A percentile compares a stretch with the other conserved stretches of the same genome.
Evolutionary conservation across 2,888 invertebrate genomes (phyloP).

Genomic region (Pseudococcus jackbeardsleyi): DNA sequence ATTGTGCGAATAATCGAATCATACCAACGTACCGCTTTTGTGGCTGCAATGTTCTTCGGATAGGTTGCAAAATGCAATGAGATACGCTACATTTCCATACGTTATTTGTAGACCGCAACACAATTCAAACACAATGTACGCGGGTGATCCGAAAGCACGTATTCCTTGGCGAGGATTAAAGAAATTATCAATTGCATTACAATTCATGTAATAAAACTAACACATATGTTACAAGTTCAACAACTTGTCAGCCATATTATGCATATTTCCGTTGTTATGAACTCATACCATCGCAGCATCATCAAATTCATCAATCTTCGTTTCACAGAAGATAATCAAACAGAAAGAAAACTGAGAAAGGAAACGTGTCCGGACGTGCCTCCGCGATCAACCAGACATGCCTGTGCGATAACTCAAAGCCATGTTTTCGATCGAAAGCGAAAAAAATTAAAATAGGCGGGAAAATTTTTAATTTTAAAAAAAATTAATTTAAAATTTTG

Average conservation of each 20-base stretch:
- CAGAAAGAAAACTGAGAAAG: not conserved
- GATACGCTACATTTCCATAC: constrained; percentile 50
- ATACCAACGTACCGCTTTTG: constrained; percentile 45
- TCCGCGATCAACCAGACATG: too few relatives aligned
- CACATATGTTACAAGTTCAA: constrained; percentile 63
- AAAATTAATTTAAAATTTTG: too few relatives aligned
- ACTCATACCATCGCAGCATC: constrained; percentile 50
- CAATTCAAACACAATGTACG: constrained; percentile 37
- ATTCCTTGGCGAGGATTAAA: constrained; percentile 1
- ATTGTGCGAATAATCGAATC: not conserved
- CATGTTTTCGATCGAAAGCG: too few relatives aligned
- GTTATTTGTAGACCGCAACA: constrained; percentile 38
- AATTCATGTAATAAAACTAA: constrained; percentile 34
- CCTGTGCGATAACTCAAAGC: too few relatives aligned
- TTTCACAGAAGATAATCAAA: not conserved
- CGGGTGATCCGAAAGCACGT: not conserved
- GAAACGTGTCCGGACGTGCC: too few relatives aligned
- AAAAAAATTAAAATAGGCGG: too few relatives aligned
- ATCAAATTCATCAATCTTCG: constrained; percentile 46
- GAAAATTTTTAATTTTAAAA: too few relatives aligned
- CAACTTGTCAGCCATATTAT: constrained; percentile 62
- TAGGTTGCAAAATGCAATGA: constrained; percentile 32
- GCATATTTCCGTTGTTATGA: constrained; percentile 55
- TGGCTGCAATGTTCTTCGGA: constrained; percentile 40
- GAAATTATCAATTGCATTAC: not conserved